Evolutionary conservation across 2,888 invertebrate genomes (phyloP).

Genomic region (Maniola hyperantus): DNA sequence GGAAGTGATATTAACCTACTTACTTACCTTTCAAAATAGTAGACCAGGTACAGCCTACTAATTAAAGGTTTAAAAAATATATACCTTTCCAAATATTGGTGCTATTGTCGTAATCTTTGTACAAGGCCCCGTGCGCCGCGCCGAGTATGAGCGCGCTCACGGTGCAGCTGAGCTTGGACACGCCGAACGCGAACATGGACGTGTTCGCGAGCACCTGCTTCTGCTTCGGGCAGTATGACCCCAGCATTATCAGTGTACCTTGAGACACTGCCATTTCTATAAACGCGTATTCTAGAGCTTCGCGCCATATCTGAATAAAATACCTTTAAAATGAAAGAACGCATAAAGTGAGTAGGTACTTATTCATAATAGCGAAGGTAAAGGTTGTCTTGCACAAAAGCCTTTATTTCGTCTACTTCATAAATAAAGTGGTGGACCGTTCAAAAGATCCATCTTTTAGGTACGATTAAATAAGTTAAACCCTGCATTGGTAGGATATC

Average conservation of each 20-base stretch:
- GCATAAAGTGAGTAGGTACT: no score
- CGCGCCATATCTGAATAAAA: constrained; percentile 74
- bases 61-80: no score
- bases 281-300: constrained; percentile 69
- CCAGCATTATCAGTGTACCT: constrained; percentile 70
- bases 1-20: no score
- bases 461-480: no score
- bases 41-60: no score
- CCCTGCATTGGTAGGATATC: no score
- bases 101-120: constrained; percentile 60
- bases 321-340: no score
- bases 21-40: constrained; percentile 57
- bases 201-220: constrained; percentile 58
- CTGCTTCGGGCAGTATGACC: constrained; percentile 62
- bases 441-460: no score
- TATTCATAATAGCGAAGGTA: no score
- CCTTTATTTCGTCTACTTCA: no score
- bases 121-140: constrained; percentile 64
- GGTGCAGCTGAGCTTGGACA: constrained; percentile 59
- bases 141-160: constrained; percentile 59
- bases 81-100: constrained; percentile 63
- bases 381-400: no score
- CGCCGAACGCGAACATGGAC: constrained; percentile 56
- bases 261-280: constrained; percentile 67
- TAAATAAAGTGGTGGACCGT: no score